A percentile compares a stretch with the other conserved stretches of the same genome.
Conservation (phyloP, 1,140 invertebrate species). For the Lasaia peninsularis region DNA sequence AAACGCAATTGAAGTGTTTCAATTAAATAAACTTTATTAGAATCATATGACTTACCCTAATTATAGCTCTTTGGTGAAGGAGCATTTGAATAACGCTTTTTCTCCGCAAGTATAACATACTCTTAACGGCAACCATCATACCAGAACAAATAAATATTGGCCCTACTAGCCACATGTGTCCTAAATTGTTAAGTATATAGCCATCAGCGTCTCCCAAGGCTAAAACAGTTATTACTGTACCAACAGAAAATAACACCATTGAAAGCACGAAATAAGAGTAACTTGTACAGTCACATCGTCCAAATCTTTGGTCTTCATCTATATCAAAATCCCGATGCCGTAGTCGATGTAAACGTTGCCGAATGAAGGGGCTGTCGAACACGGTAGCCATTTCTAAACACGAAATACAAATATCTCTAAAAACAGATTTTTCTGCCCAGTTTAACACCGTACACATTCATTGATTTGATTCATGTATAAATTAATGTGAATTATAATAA, state of each 20-base stretch:
- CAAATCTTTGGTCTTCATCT: slow-evolving; percentile 79
- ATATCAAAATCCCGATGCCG: slow-evolving; percentile 79
- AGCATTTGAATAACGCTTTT: slow-evolving; percentile 83
- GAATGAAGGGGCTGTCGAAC: slow-evolving; percentile 79
- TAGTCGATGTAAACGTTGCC: slow-evolving; percentile 78
- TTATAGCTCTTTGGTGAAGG: slow-evolving; percentile 79
- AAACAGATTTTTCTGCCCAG: neutral
- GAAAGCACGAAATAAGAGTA: slow-evolving; percentile 82
- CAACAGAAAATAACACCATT: slow-evolving; percentile 80
- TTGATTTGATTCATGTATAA: neutral
- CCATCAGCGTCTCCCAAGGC: slow-evolving; percentile 80
- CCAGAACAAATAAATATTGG: slow-evolving; percentile 84
- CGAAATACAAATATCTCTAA: neutral
- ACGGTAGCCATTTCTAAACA: slow-evolving; percentile 78
- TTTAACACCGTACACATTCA: neutral
- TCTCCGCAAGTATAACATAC: slow-evolving; percentile 81
- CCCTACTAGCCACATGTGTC: slow-evolving; percentile 84
- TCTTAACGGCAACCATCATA: slow-evolving; percentile 83
- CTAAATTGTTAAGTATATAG: slow-evolving; percentile 79
- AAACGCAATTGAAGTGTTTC: neutral
- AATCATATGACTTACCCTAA: slow-evolving; percentile 74
- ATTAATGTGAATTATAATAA: no score
- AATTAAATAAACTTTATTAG: slow-evolving; percentile 18
- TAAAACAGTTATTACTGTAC: slow-evolving; percentile 81
- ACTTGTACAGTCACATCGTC: slow-evolving; percentile 81